Base-by-base conservation (phyloP, 2,888 invertebrate genomes). In the Acanthosepion lycidas region DNA sequence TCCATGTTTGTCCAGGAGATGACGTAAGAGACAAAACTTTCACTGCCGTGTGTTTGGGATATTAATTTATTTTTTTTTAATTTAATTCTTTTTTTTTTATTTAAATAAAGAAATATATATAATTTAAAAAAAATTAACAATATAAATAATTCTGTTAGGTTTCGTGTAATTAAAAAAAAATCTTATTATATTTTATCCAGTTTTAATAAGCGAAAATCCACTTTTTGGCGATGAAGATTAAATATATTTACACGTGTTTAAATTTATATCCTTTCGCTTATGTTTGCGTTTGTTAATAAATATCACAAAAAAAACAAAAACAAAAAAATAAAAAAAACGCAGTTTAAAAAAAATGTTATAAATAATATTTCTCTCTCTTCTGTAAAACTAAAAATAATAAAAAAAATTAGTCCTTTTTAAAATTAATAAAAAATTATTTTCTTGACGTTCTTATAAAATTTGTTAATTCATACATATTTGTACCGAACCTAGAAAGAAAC, bases 1-100 rank as follows among this genome's bases (percentile, higher is more conserved):
- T 97, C 97, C 97, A 97, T 97, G 51, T 12, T 12, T 95, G n/a
- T 78, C 78, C 78, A n/a, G 15, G 33, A 78, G 78, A 18, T n/a
- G 78, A n/a, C 78, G 78, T 78, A 1, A 33, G 33, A 78, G n/a
- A 33, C 5, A 8, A 12, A 78, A n/a, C 15, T n/a, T n/a, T n/a
- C 15, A 78, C 78, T 78, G n/a, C 20, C 78, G 78, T 18, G 4
- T 78, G 15, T 33, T 78, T 78, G 15, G 20, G 59, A 6, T 59
- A 20, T 20, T 20, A 59, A 23, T 59, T 3, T 59, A 3, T 15
- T 78, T 23, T 28, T 78, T 78, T 23, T n/a, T 28, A n/a, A n/a
- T 78, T 28, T 12, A 42, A 42, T 42, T 42, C 3, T 42, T 42
- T 2, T 42, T 42, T 42, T 42, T 15, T 15, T 78, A n/a, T 78